phyloP scores from a whole-genome alignment of 2,113 vertebrate genomes.

The Lagopus leucura region DNA sequence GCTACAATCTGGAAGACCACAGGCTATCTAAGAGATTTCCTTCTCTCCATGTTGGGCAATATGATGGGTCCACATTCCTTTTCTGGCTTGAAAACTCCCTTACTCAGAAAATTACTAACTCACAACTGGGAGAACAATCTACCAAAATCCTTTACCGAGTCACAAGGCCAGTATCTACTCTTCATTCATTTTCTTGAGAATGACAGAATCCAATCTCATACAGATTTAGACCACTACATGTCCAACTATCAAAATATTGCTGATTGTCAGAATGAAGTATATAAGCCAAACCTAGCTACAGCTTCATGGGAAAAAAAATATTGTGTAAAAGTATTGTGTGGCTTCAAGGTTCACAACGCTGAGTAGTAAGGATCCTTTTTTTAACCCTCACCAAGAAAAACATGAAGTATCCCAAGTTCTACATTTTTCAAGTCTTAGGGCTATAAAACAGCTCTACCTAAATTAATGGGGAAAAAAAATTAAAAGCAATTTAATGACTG shows the following conservation, averaged over 20 bases:
- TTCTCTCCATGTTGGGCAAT: neutral
- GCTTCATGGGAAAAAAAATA: neutral
- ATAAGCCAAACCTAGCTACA: neutral
- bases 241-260: neutral
- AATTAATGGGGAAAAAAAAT: neutral
- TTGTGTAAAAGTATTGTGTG: neutral
- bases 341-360: neutral
- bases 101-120: neutral
- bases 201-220: neutral
- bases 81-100: neutral
- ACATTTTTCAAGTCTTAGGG: neutral
- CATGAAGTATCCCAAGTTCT: neutral
- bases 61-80: neutral
- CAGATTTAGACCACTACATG: neutral
- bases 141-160: neutral
- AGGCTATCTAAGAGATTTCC: neutral
- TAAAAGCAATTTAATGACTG: neutral
- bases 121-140: neutral
- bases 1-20: neutral
- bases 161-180: neutral
- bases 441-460: neutral
- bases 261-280: neutral
- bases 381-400: neutral
- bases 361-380: neutral
- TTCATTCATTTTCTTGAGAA: neutral